Conservation (phyloP, 1,140 invertebrate genomes). For the Aphaenogaster rudis region DNA sequence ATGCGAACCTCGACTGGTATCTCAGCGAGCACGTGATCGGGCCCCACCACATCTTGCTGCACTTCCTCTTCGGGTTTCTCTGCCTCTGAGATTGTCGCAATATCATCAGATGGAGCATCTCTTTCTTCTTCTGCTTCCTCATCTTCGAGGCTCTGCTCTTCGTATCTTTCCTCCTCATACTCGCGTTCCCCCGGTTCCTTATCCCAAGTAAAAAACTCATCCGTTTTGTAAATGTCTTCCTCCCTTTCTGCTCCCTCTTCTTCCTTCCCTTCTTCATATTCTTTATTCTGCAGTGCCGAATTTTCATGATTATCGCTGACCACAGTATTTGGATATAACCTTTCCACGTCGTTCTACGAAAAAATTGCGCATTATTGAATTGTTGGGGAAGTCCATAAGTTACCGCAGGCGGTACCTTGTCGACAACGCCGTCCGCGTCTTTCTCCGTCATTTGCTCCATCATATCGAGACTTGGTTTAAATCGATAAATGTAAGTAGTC, state of each 20-base stretch:
- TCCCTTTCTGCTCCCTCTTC: constrained; percentile 8
- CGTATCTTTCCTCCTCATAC: constrained; percentile 18
- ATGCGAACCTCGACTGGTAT: constrained; percentile 76
- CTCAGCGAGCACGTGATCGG: constrained; percentile 71
- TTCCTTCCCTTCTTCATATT: constrained; percentile 16
- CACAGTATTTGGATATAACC: constrained; percentile 20
- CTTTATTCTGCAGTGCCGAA: background rate
- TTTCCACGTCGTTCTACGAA: background rate
- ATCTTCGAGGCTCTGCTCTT: constrained; percentile 15
- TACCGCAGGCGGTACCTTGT: constrained; percentile 26
- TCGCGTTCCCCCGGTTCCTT: constrained; percentile 39
- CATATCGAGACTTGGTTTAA: constrained; percentile 38
- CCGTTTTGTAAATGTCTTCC: background rate
- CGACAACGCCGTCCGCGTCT: background rate
- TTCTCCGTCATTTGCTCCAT: constrained; percentile 16
- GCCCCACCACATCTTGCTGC: constrained; percentile 27
- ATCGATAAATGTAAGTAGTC: constrained; percentile 62
- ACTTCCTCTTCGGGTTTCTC: constrained; percentile 69
- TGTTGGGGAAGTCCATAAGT: background rate
- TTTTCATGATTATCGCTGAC: background rate
- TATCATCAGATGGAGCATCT: constrained; percentile 12
- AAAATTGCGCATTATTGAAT: background rate
- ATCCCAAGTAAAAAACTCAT: constrained; percentile 3
- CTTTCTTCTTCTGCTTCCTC: constrained; percentile 49
- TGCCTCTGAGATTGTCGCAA: constrained; percentile 45